These are phyloP conservation scores for Pseudochaenichthys georgianus DNA, from an alignment of 2,797 vertebrate genomes.

Conservation along the genomic window DNA sequence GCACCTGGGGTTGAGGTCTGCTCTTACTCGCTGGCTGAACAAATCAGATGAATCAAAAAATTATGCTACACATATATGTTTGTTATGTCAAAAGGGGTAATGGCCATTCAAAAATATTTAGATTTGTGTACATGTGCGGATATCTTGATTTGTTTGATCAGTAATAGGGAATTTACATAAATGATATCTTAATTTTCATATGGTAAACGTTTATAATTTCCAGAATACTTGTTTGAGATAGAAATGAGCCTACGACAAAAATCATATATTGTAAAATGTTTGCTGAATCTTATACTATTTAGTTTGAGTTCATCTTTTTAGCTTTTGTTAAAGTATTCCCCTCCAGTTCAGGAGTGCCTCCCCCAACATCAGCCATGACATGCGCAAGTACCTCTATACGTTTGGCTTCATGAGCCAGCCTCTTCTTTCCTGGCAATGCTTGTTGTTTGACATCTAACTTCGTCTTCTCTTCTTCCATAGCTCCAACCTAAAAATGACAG, in stretches of 20 bases:
- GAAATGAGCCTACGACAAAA: too few species aligned
- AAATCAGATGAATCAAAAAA: background rate
- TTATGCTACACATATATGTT: background rate
- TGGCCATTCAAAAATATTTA: background rate
- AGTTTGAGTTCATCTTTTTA: background rate
- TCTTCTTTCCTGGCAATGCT: slow-evolving; percentile 68
- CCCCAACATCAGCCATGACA: background rate
- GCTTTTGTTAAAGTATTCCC: background rate
- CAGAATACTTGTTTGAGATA: too few species aligned
- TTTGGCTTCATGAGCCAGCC: slow-evolving; percentile 80
- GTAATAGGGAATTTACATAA: background rate
- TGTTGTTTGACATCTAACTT: slow-evolving; percentile 54
- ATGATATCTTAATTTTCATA: background rate
- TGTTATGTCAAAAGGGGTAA: background rate
- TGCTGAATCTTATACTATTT: too few species aligned
- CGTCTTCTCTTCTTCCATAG: slow-evolving; percentile 23
- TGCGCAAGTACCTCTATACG: slow-evolving; percentile 72
- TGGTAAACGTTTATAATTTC: too few species aligned
- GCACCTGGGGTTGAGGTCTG: slow-evolving; percentile 75
- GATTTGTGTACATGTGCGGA: background rate
- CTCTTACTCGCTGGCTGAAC: slow-evolving; percentile 47
- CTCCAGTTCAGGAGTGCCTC: background rate
- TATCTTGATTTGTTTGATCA: too few species aligned
- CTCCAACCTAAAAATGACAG: slow-evolving; percentile 56
- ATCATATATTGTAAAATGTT: too few species aligned